phyloP scores from a whole-genome alignment of 2,113 vertebrate genomes.

The Ictalurus furcatus region DNA sequence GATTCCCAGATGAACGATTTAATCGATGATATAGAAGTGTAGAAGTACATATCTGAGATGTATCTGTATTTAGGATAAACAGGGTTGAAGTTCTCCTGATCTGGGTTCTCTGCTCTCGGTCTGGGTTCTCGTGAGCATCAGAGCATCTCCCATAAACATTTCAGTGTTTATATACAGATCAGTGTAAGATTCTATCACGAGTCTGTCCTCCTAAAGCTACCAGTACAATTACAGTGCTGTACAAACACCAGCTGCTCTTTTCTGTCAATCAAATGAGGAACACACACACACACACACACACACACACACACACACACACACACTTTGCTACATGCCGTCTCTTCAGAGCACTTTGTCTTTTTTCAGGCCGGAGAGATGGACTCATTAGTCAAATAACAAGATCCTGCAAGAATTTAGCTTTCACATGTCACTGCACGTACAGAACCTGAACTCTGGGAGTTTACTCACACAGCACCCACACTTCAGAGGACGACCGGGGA shows the following conservation, averaged over 20 bases:
- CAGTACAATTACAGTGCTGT: slow-evolving; percentile 1
- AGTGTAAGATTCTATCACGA: background rate
- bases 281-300: slow-evolving; percentile 19
- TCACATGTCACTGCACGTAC: slow-evolving; percentile 47
- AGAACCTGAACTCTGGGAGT: slow-evolving; percentile 5
- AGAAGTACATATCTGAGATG: background rate
- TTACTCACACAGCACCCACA: slow-evolving; percentile 20
- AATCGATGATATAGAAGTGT: background rate
- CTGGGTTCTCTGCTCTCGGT: background rate
- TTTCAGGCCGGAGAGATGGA: slow-evolving; percentile 36
- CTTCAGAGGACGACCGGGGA: background rate
- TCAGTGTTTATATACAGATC: background rate
- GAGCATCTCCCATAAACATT: background rate
- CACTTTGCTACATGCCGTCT: background rate
- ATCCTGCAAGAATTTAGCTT: slow-evolving; percentile 51
- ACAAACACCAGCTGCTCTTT: slow-evolving; percentile 26
- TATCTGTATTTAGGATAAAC: background rate
- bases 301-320: slow-evolving; percentile 15
- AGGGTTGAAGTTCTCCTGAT: background rate
- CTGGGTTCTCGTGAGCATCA: background rate
- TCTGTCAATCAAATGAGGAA: slow-evolving; percentile 24
- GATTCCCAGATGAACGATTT: background rate
- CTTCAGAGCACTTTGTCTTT: background rate
- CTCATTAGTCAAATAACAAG: slow-evolving; percentile 48
- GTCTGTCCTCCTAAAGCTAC: background rate